Base-by-base conservation (phyloP, 2,113 vertebrate genomes). In the Daphoenositta chrysoptera region DNA sequence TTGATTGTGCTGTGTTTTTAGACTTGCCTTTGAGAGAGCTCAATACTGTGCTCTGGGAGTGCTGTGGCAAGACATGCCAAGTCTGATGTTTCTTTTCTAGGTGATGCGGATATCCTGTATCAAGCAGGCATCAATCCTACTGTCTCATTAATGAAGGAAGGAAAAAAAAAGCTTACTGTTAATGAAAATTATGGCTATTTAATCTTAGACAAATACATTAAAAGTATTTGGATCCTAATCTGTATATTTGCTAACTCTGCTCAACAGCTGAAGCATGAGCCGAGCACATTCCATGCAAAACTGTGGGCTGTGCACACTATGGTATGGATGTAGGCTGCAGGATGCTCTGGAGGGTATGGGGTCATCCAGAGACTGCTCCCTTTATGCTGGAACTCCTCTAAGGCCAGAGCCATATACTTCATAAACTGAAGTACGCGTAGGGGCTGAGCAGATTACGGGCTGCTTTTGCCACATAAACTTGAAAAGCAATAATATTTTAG, bases 331-430 rank as follows among this genome's bases (percentile, higher is more conserved):
- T 21, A 44, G 21, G 4, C 19, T 63, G 57, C 8, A 57, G 54
- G 31, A 48, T 48, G n/a, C 33, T 72, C 11, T 77, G 33, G 40
- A 75, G 17, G 20, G 6, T 1, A 2, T 63, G 18, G 9, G 7
- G 16, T 47, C 21, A 50, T 51, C 16, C 39, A 63, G 26, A 31
- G 18, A 27, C 10, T n/a, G 11, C 21, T 86, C 0, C 0, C 37
- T 77, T 75, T 71, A 17, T 65, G 15, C 15, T 77, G 64, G 26
- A 39, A 33, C 33, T 65, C 15, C 37, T 42, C 51, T 63, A 18
- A 27, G 15, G 10, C 15, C 53, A 90, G 13, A 87, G 39, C 13
- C 18, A 33, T 9, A 20, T 7, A 39, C 14, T 48, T 82, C 15
- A 24, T 57, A 47, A 86, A 47, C 19, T 37, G 8, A 19, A 21